Evolutionary conservation across 2,888 invertebrate genomes (phyloP), one percentile per base, ranked within the genome.

Genomic region (Macrophya annulata): DNA sequence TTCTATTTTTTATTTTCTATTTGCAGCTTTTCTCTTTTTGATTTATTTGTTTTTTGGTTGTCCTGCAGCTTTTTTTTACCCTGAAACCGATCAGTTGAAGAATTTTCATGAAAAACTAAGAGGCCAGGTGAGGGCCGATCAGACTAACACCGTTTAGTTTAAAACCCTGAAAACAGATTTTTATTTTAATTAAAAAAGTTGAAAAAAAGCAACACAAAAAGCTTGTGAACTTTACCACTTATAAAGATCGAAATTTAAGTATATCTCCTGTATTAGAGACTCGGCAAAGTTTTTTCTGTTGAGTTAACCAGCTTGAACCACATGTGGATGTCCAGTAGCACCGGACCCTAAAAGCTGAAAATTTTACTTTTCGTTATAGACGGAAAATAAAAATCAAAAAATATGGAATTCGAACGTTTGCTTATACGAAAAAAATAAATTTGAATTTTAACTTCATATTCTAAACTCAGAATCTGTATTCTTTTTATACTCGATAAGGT

Each of bases 221-320:
- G 0, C 45, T 48, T n/a, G 71, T 79, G 15, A 55, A 79, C 17
- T 79, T 79, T n/a, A 40, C n/a, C 55, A 55, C 77, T 79, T 55
- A 71, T 40, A 71, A 40, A 71, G 71, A 37, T n/a, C 10, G 55
- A 55, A 59, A 79, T n/a, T n/a, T 79, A 59, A 79, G 55, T 79
- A 25, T 79, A 25, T 79, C 79, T 40, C 37, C 31, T 79, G 40
- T 59, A 79, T 21, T n/a, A 79, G 55, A 59, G 31, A 79, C 59
- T 79, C n/a, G 55, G 51, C 15, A 40, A 79, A 79, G 79, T 79
- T 79, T 79, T 25, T 45, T 48, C 48, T 15, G 17, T 10, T 0
- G 21, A 48, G 76, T 76, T 79, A 55, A 21, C 40, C 17, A 37
- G 79, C 37, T 55, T 55, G 59, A 37, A 55, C 48, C 25, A 51